Percentiles rank a stretch among this genome's conserved stretches.
Conservation (phyloP, 2,888 invertebrate species). For the Nymphalis urticae region DNA sequence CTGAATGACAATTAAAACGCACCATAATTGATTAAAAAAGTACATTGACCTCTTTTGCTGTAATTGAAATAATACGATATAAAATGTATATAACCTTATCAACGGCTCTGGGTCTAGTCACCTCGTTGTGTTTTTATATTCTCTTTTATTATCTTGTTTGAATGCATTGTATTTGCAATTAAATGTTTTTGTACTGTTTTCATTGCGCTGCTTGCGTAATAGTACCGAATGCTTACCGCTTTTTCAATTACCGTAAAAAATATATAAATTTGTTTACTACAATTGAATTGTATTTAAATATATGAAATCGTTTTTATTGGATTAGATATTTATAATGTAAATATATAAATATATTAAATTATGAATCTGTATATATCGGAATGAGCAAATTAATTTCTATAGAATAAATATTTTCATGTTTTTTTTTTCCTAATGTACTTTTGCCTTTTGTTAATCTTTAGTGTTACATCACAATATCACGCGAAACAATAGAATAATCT, state of each 20-base stretch:
- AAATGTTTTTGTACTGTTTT: background rate
- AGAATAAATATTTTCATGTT: too few species aligned
- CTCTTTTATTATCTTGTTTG: constrained; percentile 4
- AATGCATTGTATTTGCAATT: background rate
- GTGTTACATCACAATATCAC: constrained; percentile 8
- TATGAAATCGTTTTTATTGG: too few species aligned
- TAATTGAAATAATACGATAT: constrained; percentile 21
- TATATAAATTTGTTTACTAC: background rate
- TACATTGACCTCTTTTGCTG: constrained; percentile 38
- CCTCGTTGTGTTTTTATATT: constrained; percentile 6
- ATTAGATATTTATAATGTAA: too few species aligned
- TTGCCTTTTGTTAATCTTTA: too few species aligned
- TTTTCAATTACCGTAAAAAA: background rate
- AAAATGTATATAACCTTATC: constrained; percentile 12
- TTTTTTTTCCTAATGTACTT: too few species aligned
- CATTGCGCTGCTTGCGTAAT: background rate
- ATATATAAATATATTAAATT: too few species aligned
- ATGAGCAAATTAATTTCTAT: too few species aligned
- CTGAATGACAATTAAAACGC: constrained; percentile 44
- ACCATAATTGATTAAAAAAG: constrained; percentile 41
- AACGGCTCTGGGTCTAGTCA: background rate
- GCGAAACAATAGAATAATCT: constrained; percentile 21
- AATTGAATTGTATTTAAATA: background rate
- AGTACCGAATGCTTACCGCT: background rate
- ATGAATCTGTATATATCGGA: too few species aligned